These are phyloP conservation scores for Ctenosaura bakeri DNA, from an alignment of 2,797 vertebrate species.

Conservation along the genomic window DNA sequence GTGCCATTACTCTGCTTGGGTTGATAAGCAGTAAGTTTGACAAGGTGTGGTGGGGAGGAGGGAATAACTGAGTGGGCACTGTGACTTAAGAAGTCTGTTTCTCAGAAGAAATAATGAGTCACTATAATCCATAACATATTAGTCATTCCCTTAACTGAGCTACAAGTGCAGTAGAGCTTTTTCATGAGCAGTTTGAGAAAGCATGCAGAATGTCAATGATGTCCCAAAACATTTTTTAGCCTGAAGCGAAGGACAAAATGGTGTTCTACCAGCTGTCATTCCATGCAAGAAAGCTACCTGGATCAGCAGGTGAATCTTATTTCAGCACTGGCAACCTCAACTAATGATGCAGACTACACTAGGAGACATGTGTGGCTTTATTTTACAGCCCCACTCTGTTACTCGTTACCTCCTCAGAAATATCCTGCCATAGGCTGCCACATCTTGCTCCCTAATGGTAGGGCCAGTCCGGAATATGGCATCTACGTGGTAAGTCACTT, in stretches of 20 bases:
- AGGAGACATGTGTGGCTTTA: neutral
- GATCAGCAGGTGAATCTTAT: neutral
- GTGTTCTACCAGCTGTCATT: neutral
- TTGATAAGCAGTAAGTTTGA: conserved; percentile 66
- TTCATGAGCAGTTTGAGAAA: conserved; percentile 64
- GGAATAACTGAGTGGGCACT: conserved; percentile 46
- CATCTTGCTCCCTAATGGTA: neutral
- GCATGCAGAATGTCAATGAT: conserved; percentile 44
- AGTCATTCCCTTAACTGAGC: conserved; percentile 68
- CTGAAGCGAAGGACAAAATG: conserved; percentile 1
- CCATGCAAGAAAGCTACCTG: neutral
- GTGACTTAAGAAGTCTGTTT: conserved; percentile 66
- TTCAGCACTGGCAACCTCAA: neutral
- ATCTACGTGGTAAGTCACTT: no score
- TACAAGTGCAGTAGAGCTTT: conserved; percentile 52
- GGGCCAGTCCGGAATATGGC: neutral
- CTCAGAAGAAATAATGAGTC: conserved; percentile 74
- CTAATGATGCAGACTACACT: neutral
- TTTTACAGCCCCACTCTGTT: neutral
- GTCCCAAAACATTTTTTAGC: neutral
- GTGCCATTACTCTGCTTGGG: conserved; percentile 36
- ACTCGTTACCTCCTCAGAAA: neutral
- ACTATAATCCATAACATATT: conserved; percentile 71
- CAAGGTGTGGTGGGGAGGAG: neutral
- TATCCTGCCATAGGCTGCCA: neutral